Conservation (phyloP, 2,888 invertebrate genomes). For the Hydroisotoma schaefferi region DNA sequence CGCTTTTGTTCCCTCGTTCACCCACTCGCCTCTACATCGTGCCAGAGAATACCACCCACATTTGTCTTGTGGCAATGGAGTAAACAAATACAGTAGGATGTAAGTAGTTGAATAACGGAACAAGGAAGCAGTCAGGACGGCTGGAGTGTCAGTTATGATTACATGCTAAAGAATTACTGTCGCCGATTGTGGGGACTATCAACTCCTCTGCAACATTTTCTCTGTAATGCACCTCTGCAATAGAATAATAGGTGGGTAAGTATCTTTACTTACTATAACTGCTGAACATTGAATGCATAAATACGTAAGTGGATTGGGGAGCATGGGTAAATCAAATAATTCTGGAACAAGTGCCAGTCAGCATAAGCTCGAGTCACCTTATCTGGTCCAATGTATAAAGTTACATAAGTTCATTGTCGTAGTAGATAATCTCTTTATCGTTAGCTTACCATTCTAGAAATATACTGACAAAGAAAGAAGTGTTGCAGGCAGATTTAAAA, state of each 20-base stretch:
- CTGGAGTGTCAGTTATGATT: constrained; percentile 23
- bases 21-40: too few species aligned
- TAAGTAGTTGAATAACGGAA: neutral
- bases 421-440: too few species aligned
- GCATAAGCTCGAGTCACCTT: too few species aligned
- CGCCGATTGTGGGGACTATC: constrained; percentile 33
- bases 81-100: neutral
- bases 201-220: too few species aligned
- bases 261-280: neutral
- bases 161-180: constrained; percentile 36
- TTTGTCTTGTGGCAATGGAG: constrained; percentile 1
- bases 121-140: neutral
- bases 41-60: too few species aligned
- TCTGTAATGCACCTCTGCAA: too few species aligned
- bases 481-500: neutral
- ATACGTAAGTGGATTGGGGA: constrained; percentile 33
- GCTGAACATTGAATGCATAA: constrained; percentile 29
- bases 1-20: neutral
- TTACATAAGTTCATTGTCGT: too few species aligned
- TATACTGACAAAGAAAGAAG: neutral
- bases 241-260: too few species aligned
- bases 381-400: too few species aligned
- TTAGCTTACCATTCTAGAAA: neutral
- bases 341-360: too few species aligned
- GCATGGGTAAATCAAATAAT: constrained; percentile 20